phyloP scores from a whole-genome alignment of 2,888 invertebrate species.

The Lithophane leautieri region DNA sequence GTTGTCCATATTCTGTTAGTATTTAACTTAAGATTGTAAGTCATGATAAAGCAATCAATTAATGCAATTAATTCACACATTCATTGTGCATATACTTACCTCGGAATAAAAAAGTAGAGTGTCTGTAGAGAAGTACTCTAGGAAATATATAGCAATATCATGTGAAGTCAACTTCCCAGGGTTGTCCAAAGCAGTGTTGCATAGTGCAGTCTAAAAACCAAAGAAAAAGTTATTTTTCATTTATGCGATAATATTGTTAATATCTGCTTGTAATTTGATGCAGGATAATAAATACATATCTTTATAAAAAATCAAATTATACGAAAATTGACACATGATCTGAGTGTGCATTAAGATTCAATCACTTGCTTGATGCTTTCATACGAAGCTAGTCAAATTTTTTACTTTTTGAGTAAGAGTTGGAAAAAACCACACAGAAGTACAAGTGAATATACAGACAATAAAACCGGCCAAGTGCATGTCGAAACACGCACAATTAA shows the following conservation, averaged over 20 bases:
- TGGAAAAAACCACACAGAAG: background rate
- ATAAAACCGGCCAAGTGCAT: no score
- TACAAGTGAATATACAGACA: background rate
- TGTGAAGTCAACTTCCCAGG: slow-evolving; percentile 94
- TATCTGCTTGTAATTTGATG: background rate
- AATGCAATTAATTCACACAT: background rate
- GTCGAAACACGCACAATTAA: no score
- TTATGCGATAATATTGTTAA: background rate
- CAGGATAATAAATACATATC: background rate
- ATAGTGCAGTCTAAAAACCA: slow-evolving; percentile 93
- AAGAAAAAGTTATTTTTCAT: slow-evolving; percentile 2
- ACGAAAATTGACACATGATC: background rate
- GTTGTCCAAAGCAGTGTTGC: slow-evolving; percentile 98
- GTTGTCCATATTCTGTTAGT: no score
- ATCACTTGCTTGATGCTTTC: background rate
- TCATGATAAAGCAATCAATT: background rate
- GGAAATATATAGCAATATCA: slow-evolving; percentile 94
- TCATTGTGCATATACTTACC: slow-evolving; percentile 85
- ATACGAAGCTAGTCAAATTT: background rate
- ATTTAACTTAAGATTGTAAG: background rate
- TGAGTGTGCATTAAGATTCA: background rate
- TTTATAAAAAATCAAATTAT: background rate
- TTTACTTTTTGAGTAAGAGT: background rate
- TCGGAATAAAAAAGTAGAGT: slow-evolving; percentile 94
- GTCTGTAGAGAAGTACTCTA: slow-evolving; percentile 95